A percentile compares a stretch with the other conserved stretches of the same genome.
Evolutionary conservation across 2,797 vertebrate genomes (phyloP).

Genomic region (Aeoliscus strigatus): DNA sequence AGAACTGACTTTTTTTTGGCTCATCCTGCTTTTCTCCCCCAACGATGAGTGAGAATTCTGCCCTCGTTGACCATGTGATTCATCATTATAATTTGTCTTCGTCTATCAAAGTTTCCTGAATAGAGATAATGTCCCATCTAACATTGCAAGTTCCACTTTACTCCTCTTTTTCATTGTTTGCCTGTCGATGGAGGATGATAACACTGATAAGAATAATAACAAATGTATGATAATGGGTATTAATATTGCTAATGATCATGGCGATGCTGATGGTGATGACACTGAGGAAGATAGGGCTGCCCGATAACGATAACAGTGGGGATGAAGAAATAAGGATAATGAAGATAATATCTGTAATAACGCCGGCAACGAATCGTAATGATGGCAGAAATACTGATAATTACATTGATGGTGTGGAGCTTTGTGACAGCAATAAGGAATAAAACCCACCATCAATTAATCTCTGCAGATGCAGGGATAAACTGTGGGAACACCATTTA

Average conservation of each 20-base stretch:
- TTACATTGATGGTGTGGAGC: conserved; percentile 53
- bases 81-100: conserved; percentile 47
- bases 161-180: conserved; percentile 35
- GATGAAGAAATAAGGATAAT: conserved; percentile 43
- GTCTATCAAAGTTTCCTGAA: conserved; percentile 33
- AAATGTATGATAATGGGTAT: conserved; percentile 34
- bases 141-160: conserved; percentile 30
- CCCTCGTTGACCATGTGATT: conserved; percentile 45
- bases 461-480: conserved; percentile 49
- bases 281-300: conserved; percentile 30
- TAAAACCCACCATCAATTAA: conserved; percentile 60
- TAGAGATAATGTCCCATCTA: conserved; percentile 49
- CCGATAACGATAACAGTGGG: conserved; percentile 15
- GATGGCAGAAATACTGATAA: conserved; percentile 54
- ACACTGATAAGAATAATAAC: conserved; percentile 42
- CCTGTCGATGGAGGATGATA: conserved; percentile 40
- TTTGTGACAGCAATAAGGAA: conserved; percentile 58
- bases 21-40: conserved; percentile 27
- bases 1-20: conserved; percentile 50
- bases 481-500: conserved; percentile 54
- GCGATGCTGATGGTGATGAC: conserved; percentile 32
- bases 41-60: conserved; percentile 51
- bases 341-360: conserved; percentile 50
- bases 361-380: conserved; percentile 31
- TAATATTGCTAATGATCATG: conserved; percentile 54